These are phyloP conservation scores for Petrocephalus sullivani DNA, from an alignment of 2,797 vertebrate species.

Conservation along the genomic window DNA sequence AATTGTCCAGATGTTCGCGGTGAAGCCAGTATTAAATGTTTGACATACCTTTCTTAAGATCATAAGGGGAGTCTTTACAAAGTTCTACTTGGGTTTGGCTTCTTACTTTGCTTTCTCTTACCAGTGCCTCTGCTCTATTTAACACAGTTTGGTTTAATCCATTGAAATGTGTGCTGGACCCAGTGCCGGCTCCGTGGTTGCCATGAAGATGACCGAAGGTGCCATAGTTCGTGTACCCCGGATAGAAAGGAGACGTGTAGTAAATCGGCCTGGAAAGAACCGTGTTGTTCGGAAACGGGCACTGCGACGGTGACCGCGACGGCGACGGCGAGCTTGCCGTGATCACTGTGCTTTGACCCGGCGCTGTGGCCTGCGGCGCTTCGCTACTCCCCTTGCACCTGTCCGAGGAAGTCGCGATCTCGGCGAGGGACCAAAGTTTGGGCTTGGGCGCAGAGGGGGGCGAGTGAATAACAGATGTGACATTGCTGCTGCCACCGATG, in stretches of 20 bases:
- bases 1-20: slow-evolving; percentile 68
- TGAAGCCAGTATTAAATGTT: slow-evolving; percentile 89
- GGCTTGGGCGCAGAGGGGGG: slow-evolving; percentile 80
- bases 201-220: slow-evolving; percentile 90
- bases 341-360: slow-evolving; percentile 63
- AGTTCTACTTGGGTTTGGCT: slow-evolving; percentile 89
- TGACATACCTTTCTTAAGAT: slow-evolving; percentile 99
- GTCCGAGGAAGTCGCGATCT: slow-evolving; percentile 95
- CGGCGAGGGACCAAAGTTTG: slow-evolving; percentile 93
- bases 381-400: slow-evolving; percentile 77
- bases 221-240: slow-evolving; percentile 97
- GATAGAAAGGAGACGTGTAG: slow-evolving; percentile 94
- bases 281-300: slow-evolving; percentile 80
- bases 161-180: slow-evolving; percentile 84
- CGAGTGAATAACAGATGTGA: slow-evolving; percentile 87
- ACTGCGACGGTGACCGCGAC: slow-evolving; percentile 67
- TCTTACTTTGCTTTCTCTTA: slow-evolving; percentile 88
- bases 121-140: slow-evolving; percentile 90
- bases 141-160: slow-evolving; percentile 98
- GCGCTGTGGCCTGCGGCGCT: slow-evolving; percentile 45
- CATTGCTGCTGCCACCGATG: slow-evolving; percentile 61
- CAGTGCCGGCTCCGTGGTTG: slow-evolving; percentile 70
- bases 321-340: slow-evolving; percentile 63
- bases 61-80: slow-evolving; percentile 97
- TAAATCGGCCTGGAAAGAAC: slow-evolving; percentile 90